A percentile compares a stretch with the other conserved stretches of the same genome.
phyloP scores from a whole-genome alignment of 1,140 invertebrate genomes.

The Littorina saxatilis region DNA sequence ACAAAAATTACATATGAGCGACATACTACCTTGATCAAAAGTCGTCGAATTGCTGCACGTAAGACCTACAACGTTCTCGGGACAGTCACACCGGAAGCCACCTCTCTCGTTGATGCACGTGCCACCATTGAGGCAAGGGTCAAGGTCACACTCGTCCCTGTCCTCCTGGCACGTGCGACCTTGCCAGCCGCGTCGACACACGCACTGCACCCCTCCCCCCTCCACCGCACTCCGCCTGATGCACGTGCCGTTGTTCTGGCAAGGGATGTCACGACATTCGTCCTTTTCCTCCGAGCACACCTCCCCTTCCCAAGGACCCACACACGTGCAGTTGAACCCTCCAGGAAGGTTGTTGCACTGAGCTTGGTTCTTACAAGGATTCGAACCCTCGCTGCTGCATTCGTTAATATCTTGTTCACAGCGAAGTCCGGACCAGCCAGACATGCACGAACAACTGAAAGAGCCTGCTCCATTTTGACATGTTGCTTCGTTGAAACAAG shows the following conservation, averaged over 20 bases:
- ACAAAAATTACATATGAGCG: no score
- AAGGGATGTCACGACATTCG: slow-evolving; percentile 53
- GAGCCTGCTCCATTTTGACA: slow-evolving; percentile 44
- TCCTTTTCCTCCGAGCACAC: slow-evolving; percentile 55
- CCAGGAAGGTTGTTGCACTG: slow-evolving; percentile 84
- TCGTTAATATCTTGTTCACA: slow-evolving; percentile 96
- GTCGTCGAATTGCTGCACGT: slow-evolving; percentile 12
- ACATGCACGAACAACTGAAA: slow-evolving; percentile 94
- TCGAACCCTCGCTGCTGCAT: slow-evolving; percentile 89
- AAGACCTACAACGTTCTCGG: neutral
- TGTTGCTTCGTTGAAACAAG: slow-evolving; percentile 50
- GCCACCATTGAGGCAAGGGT: slow-evolving; percentile 86
- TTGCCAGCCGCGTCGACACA: slow-evolving; percentile 82
- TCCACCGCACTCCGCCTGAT: slow-evolving; percentile 40
- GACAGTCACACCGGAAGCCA: slow-evolving; percentile 40
- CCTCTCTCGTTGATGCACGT: slow-evolving; percentile 44
- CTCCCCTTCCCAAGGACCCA: slow-evolving; percentile 35
- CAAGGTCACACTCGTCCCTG: slow-evolving; percentile 73
- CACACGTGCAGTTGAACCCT: slow-evolving; percentile 84
- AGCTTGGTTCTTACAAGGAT: slow-evolving; percentile 93
- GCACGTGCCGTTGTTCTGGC: slow-evolving; percentile 58
- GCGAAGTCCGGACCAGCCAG: slow-evolving; percentile 93
- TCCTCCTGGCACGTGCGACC: slow-evolving; percentile 87
- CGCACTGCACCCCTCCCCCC: slow-evolving; percentile 85
- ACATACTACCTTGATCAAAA: neutral